Base-by-base conservation (phyloP, 2,113 vertebrate genomes). In the Lepidothrix coronata region DNA sequence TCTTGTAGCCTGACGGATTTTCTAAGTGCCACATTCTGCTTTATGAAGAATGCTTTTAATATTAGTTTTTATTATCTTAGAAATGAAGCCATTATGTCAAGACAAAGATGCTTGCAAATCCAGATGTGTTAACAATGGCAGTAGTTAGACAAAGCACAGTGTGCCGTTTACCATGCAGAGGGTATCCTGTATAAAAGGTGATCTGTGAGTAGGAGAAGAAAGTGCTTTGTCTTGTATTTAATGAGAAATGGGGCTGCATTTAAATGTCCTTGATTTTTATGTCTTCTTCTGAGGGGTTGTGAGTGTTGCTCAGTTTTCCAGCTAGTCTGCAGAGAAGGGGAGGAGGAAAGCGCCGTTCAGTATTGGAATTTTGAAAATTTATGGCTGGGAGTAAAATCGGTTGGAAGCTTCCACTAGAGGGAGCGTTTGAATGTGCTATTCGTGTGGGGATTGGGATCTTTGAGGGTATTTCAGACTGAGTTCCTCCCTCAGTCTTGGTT, bases 361-460 rank as follows among this genome's bases (percentile, higher is more conserved):
- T 65, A 6, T 11, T 49, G 79, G 70, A 63, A 44, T 39, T 57
- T 72, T 43, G 17, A 21, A 28, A 21, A 75, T 89, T 63, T 31
- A 15, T 24, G 78, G 35, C 68, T 33, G 30, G 54, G 59, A 74
- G 71, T 63, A 14, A 79, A 91, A 61, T 27, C 3, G 2, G n/a
- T 76, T 35, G 89, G 91, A 59, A 85, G 10, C 7, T 89, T 91
- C 96, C 96, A 89, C 95, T 94, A 96, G 96, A 93, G 96, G 96
- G 96, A 96, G 96, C 7, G 79, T 85, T 87, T 85, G 95, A 87
- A 96, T 92, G 80, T 23, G 48, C 68, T 35, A 78, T 93, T 10
- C 1, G 0, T 16, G 58, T 30, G 86, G 92, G 72, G 14, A 65
- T n/a, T 30, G 77, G 51, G 31, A 58, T 61, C 46, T 31, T 2